Conservation (phyloP, 2,888 invertebrate genomes). For the Melipona beecheii region DNA sequence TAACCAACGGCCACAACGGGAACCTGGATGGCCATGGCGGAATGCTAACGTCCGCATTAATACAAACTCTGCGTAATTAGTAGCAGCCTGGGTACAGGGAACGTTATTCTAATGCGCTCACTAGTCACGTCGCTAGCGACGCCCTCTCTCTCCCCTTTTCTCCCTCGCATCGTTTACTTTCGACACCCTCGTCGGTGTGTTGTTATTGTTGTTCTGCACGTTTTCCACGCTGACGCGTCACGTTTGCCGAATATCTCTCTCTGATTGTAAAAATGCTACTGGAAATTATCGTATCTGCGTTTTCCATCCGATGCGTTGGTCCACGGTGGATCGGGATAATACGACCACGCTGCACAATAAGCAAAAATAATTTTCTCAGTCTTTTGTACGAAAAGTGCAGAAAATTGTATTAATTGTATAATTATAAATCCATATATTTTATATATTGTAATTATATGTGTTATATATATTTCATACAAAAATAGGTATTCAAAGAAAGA, state of each 20-base stretch:
- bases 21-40: slow-evolving; percentile 67
- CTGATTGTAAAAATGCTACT: not conserved
- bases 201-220: no score
- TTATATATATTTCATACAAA: no score
- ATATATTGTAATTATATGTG: no score
- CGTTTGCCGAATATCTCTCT: not conserved
- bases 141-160: no score
- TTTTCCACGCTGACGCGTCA: not conserved
- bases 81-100: slow-evolving; percentile 60
- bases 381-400: no score
- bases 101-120: slow-evolving; percentile 67
- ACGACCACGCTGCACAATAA: no score
- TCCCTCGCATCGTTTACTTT: slow-evolving; percentile 57
- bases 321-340: no score
- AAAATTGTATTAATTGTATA: no score
- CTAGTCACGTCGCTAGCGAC: slow-evolving; percentile 43
- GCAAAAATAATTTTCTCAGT: no score
- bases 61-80: slow-evolving; percentile 79
- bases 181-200: slow-evolving; percentile 35
- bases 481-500: no score
- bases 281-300: not conserved
- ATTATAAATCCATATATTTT: no score
- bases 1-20: slow-evolving; percentile 39
- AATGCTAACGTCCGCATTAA: slow-evolving; percentile 80
- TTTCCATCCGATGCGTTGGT: no score